phyloP scores from a whole-genome alignment of 35 echinoderm and acorn worm species.

The Ptychodera flava region DNA sequence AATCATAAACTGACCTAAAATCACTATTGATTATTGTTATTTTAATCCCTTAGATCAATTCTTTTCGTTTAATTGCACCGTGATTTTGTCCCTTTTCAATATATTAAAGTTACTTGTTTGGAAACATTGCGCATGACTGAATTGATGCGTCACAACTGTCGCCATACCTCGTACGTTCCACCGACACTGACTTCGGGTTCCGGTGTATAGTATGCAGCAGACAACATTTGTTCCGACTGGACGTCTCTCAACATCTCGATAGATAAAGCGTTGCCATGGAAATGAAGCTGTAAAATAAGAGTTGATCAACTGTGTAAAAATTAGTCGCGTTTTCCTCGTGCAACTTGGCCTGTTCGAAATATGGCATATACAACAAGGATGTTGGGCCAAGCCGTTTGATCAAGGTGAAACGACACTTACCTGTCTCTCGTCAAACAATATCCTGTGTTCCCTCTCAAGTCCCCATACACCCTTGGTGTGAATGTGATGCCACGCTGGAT shows the following conservation, averaged over 20 bases:
- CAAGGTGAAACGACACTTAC: background rate
- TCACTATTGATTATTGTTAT: background rate
- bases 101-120: too few relatives aligned
- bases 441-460: conserved; percentile 14
- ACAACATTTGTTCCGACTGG: background rate
- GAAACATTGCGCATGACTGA: background rate
- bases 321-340: background rate
- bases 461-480: conserved; percentile 31
- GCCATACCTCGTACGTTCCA: conserved; percentile 3
- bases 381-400: background rate
- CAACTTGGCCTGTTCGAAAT: background rate
- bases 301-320: too few relatives aligned
- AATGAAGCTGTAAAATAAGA: conserved; percentile 3
- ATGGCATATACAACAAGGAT: background rate
- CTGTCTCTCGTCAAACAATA: conserved; percentile 15
- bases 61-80: too few relatives aligned
- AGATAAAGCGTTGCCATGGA: conserved; percentile 2
- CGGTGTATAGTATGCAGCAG: background rate
- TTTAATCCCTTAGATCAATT: background rate
- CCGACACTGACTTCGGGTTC: background rate
- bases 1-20: background rate
- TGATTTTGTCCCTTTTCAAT: too few relatives aligned
- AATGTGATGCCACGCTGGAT: background rate
- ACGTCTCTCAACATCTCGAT: conserved; percentile 28
- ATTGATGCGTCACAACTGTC: background rate